phyloP scores from a whole-genome alignment of 2,113 vertebrate species.

The Arvicanthis niloticus region DNA sequence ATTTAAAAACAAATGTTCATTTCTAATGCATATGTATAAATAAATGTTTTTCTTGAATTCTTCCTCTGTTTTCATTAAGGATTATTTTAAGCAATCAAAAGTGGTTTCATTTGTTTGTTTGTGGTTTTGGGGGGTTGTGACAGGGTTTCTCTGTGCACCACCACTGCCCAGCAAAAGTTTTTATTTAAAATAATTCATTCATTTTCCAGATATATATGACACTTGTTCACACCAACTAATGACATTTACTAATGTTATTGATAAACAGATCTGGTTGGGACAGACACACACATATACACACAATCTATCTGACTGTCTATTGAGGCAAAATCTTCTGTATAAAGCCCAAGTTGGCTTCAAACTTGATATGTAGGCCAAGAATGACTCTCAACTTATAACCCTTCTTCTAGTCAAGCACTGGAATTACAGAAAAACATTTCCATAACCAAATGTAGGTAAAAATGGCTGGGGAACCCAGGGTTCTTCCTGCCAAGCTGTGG shows the following conservation, averaged over 20 bases:
- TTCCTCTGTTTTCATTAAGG: not conserved
- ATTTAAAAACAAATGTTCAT: constrained; percentile 21
- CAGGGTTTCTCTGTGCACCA: too few relatives aligned
- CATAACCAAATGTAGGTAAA: not conserved
- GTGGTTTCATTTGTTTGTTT: too few relatives aligned
- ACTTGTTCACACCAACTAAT: constrained; percentile 38
- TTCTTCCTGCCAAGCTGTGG: too few relatives aligned
- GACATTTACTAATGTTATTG: constrained; percentile 35
- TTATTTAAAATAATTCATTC: constrained; percentile 59
- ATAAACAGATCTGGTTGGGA: not conserved
- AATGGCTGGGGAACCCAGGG: too few relatives aligned
- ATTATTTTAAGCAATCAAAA: constrained; percentile 34
- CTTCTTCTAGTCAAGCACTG: not conserved
- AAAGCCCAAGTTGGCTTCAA: not conserved
- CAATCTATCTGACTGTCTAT: not conserved
- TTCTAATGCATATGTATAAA: constrained; percentile 18
- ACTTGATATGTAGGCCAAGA: not conserved
- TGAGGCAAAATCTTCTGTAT: not conserved
- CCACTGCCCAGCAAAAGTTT: too few relatives aligned
- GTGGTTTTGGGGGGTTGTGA: too few relatives aligned
- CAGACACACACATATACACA: not conserved
- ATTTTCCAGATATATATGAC: not conserved
- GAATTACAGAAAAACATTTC: too few relatives aligned
- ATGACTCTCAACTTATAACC: not conserved
- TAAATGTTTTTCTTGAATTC: too few relatives aligned